phyloP scores from a whole-genome alignment of 2,888 invertebrate genomes.

The Habrosyne pyritoides region DNA sequence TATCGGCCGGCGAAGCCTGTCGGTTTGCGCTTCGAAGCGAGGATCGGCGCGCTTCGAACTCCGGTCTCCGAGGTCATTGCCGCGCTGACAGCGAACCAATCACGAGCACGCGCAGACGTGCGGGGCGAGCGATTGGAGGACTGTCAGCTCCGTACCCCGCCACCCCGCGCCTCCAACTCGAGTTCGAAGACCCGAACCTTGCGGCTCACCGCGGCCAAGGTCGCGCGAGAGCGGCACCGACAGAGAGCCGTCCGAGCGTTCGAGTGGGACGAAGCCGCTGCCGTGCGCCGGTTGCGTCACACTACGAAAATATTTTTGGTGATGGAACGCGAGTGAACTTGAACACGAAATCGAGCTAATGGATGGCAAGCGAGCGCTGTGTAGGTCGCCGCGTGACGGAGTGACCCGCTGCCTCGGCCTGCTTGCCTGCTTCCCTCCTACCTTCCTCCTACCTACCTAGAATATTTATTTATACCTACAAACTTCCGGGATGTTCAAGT shows the following conservation, averaged over 20 bases:
- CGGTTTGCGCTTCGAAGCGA: constrained; percentile 80
- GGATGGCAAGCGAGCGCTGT: constrained; percentile 69
- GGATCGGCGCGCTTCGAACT: constrained; percentile 91
- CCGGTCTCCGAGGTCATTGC: constrained; percentile 93
- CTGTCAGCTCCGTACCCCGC: constrained; percentile 67
- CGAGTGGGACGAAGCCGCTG: constrained; percentile 70
- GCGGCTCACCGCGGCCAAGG: constrained; percentile 93
- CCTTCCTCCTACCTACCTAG: constrained; percentile 11
- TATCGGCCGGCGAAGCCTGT: constrained; percentile 78
- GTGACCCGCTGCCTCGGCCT: constrained; percentile 69
- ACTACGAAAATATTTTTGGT: constrained; percentile 82
- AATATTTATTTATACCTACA: constrained; percentile 11
- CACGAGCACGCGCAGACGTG: constrained; percentile 73
- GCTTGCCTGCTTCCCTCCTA: constrained; percentile 56
- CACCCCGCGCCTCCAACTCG: constrained; percentile 59
- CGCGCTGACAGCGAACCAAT: constrained; percentile 84
- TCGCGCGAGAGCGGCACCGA: constrained; percentile 83
- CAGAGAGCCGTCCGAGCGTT: constrained; percentile 61
- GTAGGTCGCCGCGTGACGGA: constrained; percentile 75
- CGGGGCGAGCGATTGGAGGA: constrained; percentile 76
- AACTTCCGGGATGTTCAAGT: constrained; percentile 50
- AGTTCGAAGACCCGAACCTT: constrained; percentile 94
- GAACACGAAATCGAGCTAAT: constrained; percentile 80
- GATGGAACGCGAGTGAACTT: constrained; percentile 83
- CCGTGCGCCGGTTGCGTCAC: constrained; percentile 82